Evolutionary conservation across 2,888 invertebrate genomes (phyloP).

Genomic region (Sinotaia quadrata): DNA sequence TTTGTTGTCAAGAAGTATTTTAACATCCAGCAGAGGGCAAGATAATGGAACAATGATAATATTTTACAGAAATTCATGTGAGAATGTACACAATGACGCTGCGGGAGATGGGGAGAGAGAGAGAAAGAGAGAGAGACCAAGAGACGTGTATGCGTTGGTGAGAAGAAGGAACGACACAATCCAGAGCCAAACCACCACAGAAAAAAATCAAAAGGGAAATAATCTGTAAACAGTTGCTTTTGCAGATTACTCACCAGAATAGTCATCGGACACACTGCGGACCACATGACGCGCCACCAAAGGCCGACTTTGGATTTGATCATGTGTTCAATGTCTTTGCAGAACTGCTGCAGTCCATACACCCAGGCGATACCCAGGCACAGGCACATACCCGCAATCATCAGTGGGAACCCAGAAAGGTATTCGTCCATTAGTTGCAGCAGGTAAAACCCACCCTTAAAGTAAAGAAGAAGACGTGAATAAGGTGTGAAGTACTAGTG

Average conservation of each 20-base stretch:
- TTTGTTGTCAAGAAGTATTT: too few species aligned
- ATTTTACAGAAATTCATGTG: too few species aligned
- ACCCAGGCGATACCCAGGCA: conserved; percentile 63
- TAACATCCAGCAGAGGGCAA: too few species aligned
- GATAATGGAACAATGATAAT: too few species aligned
- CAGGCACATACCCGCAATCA: conserved; percentile 60
- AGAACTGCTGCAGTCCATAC: conserved; percentile 59
- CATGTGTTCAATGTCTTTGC: conserved; percentile 63
- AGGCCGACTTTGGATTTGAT: conserved; percentile 51
- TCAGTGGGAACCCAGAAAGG: conserved; percentile 57
- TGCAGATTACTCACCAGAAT: conserved; percentile 59
- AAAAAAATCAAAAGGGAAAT: too few species aligned
- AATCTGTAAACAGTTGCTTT: too few species aligned
- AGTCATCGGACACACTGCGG: conserved; percentile 53
- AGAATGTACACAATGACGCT: too few species aligned
- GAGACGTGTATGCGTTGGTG: too few species aligned
- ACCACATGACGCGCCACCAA: conserved; percentile 65
- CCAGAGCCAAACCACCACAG: too few species aligned
- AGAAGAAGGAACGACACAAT: too few species aligned
- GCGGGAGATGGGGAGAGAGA: too few species aligned
- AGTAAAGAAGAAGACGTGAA: conserved; percentile 14
- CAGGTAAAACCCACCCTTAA: conserved; percentile 66
- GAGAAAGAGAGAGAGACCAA: too few species aligned
- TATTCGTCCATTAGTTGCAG: conserved; percentile 65
- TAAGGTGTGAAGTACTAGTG: background rate